Evolutionary conservation across 2,797 vertebrate genomes (phyloP).

Genomic region (Thamnophis elegans): DNA sequence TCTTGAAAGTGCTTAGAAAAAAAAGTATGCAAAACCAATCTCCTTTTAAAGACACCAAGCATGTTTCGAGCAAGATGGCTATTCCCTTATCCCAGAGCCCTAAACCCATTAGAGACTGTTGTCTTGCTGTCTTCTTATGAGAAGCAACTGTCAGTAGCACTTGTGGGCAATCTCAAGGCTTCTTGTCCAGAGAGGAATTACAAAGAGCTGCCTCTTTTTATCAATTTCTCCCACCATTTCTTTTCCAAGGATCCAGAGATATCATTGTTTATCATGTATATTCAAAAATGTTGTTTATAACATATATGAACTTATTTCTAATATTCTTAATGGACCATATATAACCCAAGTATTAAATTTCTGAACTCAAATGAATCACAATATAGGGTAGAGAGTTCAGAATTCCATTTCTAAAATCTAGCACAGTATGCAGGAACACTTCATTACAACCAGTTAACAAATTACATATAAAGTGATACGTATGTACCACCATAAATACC

Average conservation of each 20-base stretch:
- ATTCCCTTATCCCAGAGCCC: not conserved
- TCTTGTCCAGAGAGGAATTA: not conserved
- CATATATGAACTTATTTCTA: not conserved
- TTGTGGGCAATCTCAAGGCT: not conserved
- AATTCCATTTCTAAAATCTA: not conserved
- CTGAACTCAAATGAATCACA: not conserved
- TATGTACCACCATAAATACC: not conserved
- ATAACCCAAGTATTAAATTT: not conserved
- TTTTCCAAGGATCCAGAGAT: not conserved
- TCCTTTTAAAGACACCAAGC: not conserved
- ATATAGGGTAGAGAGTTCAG: not conserved
- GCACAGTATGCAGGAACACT: not conserved
- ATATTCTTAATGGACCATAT: not conserved
- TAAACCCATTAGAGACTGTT: not conserved
- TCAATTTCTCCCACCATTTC: not conserved
- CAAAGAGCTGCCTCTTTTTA: not conserved
- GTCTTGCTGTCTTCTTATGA: not conserved
- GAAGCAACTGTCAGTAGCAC: not conserved
- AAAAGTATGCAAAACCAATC: not conserved
- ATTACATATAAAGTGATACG: not conserved
- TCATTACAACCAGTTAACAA: not conserved
- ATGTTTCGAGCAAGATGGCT: not conserved
- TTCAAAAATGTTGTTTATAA: not conserved
- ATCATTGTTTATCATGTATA: not conserved
- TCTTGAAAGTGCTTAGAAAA: not conserved